Base-by-base conservation (phyloP, 2,888 invertebrate species). In the Hipparchia sbordonii region DNA sequence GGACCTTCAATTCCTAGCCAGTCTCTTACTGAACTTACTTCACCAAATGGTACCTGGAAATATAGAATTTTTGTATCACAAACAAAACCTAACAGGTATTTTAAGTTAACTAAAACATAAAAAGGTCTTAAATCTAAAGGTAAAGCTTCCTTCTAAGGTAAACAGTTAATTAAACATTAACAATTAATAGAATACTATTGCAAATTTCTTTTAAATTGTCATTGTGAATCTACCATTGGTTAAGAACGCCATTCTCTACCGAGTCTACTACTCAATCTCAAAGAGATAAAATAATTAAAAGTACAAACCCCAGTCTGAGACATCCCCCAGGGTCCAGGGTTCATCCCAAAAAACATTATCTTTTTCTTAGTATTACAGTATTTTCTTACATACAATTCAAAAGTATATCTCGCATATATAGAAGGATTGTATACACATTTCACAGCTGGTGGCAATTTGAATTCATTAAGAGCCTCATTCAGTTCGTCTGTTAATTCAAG, bases 251-350 rank as follows among this genome's bases (percentile, higher is more conserved):
- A 23, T 23, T 23, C 23, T 23, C 23, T 23, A 23, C 23, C 23
- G 23, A 23, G 23, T 23, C 23, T 23, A 23, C 23, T 23, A 23
- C 23, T 23, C 23, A 23, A 23, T 23, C 23, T 23, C 23, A 23
- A 23, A 23, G 23, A 23, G 23, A 23, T 23, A 23, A 23, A 23
- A 23, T 23, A 23, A 23, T 10, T 5, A 39, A 57, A 57, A 57
- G 1, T 52, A 74, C 71, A 45, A 94, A 97, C 97, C 81, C 98
- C 98, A 79, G 97, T 98, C 89, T 99, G 98, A 48, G 97, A 97
- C 98, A 98, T 98, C 76, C 98, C 98, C 96, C 97, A 98, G 0
- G 98, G 98, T n/a, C 98, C 98, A 12, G 98, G 98, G 91, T 99
- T 99, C 97, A 99, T 98, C 6, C 98, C 98, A 74, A 99, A 94